These are phyloP conservation scores for Scatophagus argus DNA, from an alignment of 2,113 vertebrate species.

Conservation along the genomic window DNA sequence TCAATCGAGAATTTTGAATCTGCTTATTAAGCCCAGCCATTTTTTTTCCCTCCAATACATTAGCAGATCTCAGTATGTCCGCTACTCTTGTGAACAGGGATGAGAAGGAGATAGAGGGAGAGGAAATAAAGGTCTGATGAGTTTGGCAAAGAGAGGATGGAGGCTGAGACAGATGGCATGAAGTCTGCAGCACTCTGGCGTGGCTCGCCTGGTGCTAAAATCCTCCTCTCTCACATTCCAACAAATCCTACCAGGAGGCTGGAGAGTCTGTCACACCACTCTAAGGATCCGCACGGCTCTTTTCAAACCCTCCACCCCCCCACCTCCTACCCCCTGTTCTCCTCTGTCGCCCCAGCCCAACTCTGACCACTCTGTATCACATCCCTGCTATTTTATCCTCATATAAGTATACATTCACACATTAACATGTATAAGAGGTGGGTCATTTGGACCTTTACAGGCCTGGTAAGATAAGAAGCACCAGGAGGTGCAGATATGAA, in stretches of 20 bases:
- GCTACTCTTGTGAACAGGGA: constrained; percentile 84
- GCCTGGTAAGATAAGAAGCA: constrained; percentile 56
- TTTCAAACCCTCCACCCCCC: constrained; percentile 43
- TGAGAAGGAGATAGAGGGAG: constrained; percentile 82
- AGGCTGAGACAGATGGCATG: constrained; percentile 89
- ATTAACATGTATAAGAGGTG: constrained; percentile 57
- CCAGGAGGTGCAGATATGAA: constrained; percentile 46
- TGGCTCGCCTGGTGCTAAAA: constrained; percentile 87
- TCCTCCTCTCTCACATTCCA: constrained; percentile 89
- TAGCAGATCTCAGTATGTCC: constrained; percentile 82
- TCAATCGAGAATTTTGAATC: constrained; percentile 77
- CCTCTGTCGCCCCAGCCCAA: constrained; percentile 45
- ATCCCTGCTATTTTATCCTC: constrained; percentile 43
- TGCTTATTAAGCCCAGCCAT: constrained; percentile 77
- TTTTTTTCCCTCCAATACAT: constrained; percentile 70
- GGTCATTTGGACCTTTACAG: constrained; percentile 55
- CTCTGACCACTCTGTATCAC: constrained; percentile 71
- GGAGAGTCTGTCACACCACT: constrained; percentile 85
- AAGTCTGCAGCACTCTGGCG: constrained; percentile 88
- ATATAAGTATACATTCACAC: constrained; percentile 47
- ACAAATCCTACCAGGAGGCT: constrained; percentile 88
- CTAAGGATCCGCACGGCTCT: constrained; percentile 72
- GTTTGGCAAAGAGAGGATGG: constrained; percentile 85
- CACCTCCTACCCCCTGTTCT: constrained; percentile 4
- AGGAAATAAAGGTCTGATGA: constrained; percentile 85